These are phyloP conservation scores for Albula glossodonta DNA, from an alignment of 2,113 vertebrate genomes.

Conservation along the genomic window DNA sequence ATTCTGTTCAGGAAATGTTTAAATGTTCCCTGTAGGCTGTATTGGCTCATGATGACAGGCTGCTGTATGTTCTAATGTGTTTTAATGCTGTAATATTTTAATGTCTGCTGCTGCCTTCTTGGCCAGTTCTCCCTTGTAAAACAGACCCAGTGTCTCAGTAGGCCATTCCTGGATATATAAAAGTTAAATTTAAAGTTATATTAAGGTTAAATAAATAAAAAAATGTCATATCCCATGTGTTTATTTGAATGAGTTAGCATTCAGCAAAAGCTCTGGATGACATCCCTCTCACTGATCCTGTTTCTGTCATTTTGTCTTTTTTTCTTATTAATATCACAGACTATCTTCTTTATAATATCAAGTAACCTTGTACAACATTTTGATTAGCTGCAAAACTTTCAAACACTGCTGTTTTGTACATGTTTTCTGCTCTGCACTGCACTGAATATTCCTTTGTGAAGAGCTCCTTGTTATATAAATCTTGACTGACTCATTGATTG, in stretches of 20 bases:
- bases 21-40: no score
- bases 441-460: neutral
- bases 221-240: neutral
- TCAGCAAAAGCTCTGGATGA: neutral
- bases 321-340: neutral
- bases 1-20: no score
- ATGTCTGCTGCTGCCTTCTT: no score
- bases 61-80: no score
- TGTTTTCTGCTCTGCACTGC: neutral
- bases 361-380: neutral
- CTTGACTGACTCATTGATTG: neutral
- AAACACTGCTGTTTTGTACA: neutral
- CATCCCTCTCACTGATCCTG: neutral
- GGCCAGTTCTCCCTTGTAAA: no score
- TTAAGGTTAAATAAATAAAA: no score
- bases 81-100: no score
- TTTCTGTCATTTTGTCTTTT: neutral
- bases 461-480: neutral
- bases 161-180: no score
- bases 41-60: no score
- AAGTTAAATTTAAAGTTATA: no score
- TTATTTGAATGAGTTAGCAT: neutral
- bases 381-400: neutral
- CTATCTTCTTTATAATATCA: neutral
- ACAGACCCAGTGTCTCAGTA: no score